These are phyloP conservation scores for Bergia sp. DNA, from an alignment of 92 coral and sea anemone genomes.

Conservation along the genomic window DNA sequence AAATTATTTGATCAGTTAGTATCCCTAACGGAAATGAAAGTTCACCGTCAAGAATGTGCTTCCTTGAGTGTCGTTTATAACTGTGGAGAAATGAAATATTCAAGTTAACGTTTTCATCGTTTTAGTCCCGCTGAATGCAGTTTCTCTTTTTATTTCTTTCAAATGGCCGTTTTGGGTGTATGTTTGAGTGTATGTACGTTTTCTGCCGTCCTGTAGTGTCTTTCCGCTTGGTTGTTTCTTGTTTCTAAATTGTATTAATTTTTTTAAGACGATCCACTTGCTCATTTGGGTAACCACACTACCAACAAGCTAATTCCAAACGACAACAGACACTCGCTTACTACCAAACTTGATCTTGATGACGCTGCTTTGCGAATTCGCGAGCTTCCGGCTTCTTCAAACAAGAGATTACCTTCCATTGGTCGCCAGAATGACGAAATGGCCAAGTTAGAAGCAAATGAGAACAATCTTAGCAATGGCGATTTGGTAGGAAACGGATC, in stretches of 20 bases:
- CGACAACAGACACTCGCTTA: conserved; percentile 75
- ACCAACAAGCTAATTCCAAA: conserved; percentile 65
- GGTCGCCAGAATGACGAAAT: conserved; percentile 64
- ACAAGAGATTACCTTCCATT: conserved; percentile 59
- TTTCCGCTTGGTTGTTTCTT: background rate
- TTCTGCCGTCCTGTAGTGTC: background rate
- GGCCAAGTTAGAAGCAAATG: conserved; percentile 71
- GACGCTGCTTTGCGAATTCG: conserved; percentile 79
- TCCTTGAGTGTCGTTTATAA: background rate
- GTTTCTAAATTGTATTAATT: background rate
- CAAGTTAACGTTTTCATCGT: background rate
- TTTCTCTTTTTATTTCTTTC: background rate
- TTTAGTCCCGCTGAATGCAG: background rate
- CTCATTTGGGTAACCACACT: conserved; percentile 49
- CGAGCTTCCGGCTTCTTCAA: conserved; percentile 66
- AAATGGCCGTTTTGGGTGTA: background rate
- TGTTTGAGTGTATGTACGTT: background rate
- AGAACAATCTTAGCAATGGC: conserved; percentile 83
- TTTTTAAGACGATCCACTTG: conserved; percentile 41
- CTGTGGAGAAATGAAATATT: background rate
- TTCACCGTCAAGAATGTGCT: background rate
- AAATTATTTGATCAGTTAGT: no score
- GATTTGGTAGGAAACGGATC: conserved; percentile 90
- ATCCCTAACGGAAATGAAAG: background rate
- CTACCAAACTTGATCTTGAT: conserved; percentile 82